Evolutionary conservation across 35 echinoderm and acorn worm species (phyloP).

Genomic region (Eucidaris tribuloides): DNA sequence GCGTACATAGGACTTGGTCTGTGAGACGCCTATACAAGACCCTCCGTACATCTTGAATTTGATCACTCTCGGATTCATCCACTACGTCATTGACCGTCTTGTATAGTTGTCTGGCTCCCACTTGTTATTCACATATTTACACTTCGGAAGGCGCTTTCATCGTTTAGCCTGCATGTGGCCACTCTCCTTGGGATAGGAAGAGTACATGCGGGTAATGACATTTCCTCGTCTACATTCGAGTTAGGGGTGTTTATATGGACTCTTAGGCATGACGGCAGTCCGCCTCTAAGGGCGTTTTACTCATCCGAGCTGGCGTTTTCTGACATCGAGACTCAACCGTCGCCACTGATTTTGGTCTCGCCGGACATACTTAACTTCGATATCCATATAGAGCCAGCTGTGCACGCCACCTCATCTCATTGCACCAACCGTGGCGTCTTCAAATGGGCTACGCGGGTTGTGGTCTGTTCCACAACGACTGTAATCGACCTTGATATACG

Average conservation of each 20-base stretch:
- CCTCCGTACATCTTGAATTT: not conserved
- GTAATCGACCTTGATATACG: not conserved
- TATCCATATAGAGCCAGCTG: conserved; percentile 40
- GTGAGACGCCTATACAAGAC: conserved; percentile 5
- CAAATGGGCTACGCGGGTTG: conserved; percentile 21
- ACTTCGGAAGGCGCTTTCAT: not conserved
- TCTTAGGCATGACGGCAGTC: not conserved
- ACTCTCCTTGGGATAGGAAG: conserved; percentile 9
- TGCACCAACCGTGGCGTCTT: conserved; percentile 43
- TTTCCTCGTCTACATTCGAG: not conserved
- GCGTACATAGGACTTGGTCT: not conserved
- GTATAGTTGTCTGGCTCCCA: not conserved
- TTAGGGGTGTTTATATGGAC: not conserved
- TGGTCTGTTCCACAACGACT: conserved; percentile 19
- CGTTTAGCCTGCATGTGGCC: not conserved
- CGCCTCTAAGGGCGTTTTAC: not conserved
- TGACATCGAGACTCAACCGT: not conserved
- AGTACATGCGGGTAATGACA: not conserved
- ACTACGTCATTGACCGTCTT: not conserved
- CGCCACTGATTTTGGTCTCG: not conserved
- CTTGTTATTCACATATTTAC: not conserved
- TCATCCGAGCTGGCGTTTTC: not conserved
- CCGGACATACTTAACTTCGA: conserved; percentile 31
- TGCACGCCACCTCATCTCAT: conserved; percentile 50
- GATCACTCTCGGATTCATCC: not conserved